Conservation (phyloP, 2,113 vertebrate species). For the Suncus etruscus region DNA sequence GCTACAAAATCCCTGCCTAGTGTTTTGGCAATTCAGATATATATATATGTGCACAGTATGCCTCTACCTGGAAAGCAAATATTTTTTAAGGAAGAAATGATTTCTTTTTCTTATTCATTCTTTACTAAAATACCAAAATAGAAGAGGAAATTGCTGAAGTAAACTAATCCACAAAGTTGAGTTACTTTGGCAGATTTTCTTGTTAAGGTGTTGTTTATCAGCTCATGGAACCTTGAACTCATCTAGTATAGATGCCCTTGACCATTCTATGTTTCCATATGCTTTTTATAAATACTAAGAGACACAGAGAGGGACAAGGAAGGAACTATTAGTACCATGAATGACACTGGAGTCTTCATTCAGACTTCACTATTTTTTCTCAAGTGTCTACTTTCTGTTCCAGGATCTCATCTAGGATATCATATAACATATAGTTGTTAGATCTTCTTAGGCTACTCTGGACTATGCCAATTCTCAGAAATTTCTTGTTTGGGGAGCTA, state of each 20-base stretch:
- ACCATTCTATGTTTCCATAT: background rate
- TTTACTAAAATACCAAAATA: conserved; percentile 15
- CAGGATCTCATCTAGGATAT: background rate
- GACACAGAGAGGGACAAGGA: background rate
- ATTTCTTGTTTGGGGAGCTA: background rate
- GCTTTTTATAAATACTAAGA: too few relatives aligned
- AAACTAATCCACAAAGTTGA: background rate
- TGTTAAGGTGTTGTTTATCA: background rate
- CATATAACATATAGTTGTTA: background rate
- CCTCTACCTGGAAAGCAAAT: background rate
- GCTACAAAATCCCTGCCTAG: background rate
- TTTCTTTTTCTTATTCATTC: conserved; percentile 30
- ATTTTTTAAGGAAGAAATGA: background rate
- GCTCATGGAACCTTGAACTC: background rate
- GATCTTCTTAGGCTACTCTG: background rate
- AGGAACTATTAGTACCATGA: background rate
- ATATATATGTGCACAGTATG: background rate
- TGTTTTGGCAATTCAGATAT: conserved; percentile 22
- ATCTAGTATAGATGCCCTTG: background rate
- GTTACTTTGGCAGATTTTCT: background rate
- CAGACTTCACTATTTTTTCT: background rate
- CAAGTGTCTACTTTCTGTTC: background rate
- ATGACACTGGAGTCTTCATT: background rate
- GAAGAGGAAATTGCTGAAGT: background rate
- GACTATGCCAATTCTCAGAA: background rate